Conservation (phyloP, 1,140 invertebrate genomes). For the Drosophila eugracilis region DNA sequence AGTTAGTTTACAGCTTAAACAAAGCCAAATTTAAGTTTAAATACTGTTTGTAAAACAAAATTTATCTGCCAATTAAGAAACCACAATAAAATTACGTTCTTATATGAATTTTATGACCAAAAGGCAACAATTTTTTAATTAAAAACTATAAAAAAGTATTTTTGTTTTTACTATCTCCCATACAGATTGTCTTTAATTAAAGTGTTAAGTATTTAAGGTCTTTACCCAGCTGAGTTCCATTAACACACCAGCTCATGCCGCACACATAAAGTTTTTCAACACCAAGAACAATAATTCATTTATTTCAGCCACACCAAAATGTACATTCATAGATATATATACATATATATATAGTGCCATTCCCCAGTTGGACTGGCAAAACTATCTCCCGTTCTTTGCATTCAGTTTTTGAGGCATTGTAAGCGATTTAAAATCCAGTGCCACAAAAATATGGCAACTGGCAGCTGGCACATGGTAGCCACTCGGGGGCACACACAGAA, state of each 20-base stretch:
- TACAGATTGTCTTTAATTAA: slow-evolving; percentile 9
- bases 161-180: background rate
- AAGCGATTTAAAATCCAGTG: slow-evolving; percentile 48
- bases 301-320: slow-evolving; percentile 38
- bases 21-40: too few species aligned
- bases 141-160: background rate
- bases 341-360: slow-evolving; percentile 9
- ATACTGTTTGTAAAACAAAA: too few species aligned
- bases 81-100: background rate
- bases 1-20: too few species aligned
- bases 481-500: background rate
- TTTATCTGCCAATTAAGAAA: too few species aligned
- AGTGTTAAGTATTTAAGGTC: slow-evolving; percentile 23
- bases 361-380: slow-evolving; percentile 34
- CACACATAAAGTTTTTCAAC: slow-evolving; percentile 24
- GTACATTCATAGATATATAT: background rate
- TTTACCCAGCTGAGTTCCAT: slow-evolving; percentile 23
- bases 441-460: slow-evolving; percentile 50
- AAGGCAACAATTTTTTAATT: background rate
- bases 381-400: slow-evolving; percentile 31
- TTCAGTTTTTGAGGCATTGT: slow-evolving; percentile 45
- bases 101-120: background rate
- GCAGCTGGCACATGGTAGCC: slow-evolving; percentile 46
- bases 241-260: slow-evolving; percentile 31
- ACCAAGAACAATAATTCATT: slow-evolving; percentile 49